phyloP scores from a whole-genome alignment of 2,888 invertebrate species.

The Xestobium rufovillosum region DNA sequence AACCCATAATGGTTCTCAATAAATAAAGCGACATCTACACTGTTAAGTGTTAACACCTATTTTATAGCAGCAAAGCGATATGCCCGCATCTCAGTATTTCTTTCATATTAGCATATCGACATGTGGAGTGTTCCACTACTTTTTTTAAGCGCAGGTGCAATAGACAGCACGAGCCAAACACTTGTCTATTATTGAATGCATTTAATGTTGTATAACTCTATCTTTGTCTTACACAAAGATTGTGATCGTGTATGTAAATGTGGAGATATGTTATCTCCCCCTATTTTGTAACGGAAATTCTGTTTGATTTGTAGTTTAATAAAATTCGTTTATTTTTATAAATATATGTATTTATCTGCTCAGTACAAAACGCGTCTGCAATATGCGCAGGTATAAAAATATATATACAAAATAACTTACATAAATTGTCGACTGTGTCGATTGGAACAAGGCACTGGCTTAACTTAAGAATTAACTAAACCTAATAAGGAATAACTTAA shows the following conservation, averaged over 20 bases:
- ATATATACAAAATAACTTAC: slow-evolving; percentile 23
- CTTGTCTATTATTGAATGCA: slow-evolving; percentile 33
- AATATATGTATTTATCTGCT: neutral
- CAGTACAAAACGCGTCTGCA: slow-evolving; percentile 2
- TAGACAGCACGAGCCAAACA: slow-evolving; percentile 33
- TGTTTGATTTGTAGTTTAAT: slow-evolving; percentile 2
- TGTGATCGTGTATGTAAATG: too few species aligned
- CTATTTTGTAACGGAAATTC: too few species aligned
- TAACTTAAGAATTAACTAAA: slow-evolving; percentile 11
- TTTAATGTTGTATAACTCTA: slow-evolving; percentile 20
- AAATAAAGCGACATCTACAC: too few species aligned
- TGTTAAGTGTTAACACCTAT: neutral
- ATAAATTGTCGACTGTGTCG: slow-evolving; percentile 13
- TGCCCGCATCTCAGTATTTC: too few species aligned
- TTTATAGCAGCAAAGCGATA: neutral
- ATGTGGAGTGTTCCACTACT: slow-evolving; percentile 28
- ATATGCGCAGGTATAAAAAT: slow-evolving; percentile 12
- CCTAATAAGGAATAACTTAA: neutral
- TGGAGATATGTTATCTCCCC: too few species aligned
- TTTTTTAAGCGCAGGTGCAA: slow-evolving; percentile 29
- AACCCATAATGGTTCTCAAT: too few species aligned
- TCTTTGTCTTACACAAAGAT: neutral
- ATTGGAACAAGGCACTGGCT: slow-evolving; percentile 39
- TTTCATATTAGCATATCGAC: slow-evolving; percentile 37
- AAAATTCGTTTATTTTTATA: neutral